Percentiles rank a stretch among this genome's conserved stretches.
phyloP scores from a whole-genome alignment of 2,113 vertebrate species.

The Bombycilla garrulus region DNA sequence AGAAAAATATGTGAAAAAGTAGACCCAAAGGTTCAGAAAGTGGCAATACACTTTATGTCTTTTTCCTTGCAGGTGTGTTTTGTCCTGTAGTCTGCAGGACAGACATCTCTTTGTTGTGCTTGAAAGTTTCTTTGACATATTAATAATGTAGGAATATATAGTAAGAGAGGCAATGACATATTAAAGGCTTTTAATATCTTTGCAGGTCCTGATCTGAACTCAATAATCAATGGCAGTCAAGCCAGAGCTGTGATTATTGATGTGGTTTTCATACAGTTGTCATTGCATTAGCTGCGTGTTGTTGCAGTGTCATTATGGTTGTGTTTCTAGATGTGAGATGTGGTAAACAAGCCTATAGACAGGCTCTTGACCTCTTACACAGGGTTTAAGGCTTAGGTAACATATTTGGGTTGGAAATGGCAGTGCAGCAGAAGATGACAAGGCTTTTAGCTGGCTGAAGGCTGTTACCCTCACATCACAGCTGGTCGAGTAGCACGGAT shows the following conservation, averaged over 20 bases:
- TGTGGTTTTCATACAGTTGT: neutral
- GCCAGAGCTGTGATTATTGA: neutral
- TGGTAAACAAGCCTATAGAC: neutral
- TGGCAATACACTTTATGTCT: neutral
- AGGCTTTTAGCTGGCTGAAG: neutral
- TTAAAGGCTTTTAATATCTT: neutral
- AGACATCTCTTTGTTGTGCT: neutral
- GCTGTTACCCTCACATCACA: neutral
- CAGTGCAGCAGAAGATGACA: neutral
- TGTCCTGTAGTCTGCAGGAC: neutral
- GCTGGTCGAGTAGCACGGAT: neutral
- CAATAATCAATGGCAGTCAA: neutral
- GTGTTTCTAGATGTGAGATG: neutral
- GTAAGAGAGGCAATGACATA: neutral
- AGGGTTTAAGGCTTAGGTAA: neutral
- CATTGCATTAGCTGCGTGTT: neutral
- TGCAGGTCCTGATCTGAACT: neutral
- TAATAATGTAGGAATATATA: neutral
- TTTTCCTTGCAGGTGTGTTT: neutral
- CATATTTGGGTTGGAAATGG: neutral
- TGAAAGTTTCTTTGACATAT: neutral
- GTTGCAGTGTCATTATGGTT: neutral
- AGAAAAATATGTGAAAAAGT: neutral
- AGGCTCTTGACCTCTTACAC: neutral
- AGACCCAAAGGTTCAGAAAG: neutral